A percentile compares a stretch with the other conserved stretches of the same genome.
phyloP scores from a whole-genome alignment of 2,888 invertebrate genomes.

The Zygaena filipendulae region DNA sequence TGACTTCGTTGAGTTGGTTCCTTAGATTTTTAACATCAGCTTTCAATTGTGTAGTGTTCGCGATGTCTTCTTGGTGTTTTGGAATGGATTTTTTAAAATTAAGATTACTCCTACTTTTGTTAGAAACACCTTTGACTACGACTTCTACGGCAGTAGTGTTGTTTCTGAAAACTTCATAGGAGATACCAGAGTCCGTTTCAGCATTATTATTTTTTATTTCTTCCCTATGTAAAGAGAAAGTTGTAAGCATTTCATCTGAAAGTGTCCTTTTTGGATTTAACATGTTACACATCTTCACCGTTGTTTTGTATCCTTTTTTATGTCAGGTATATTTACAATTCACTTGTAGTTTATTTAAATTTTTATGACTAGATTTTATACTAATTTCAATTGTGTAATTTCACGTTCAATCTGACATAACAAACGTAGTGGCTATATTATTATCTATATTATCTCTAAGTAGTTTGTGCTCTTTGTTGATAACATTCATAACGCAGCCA shows the following conservation, averaged over 20 bases:
- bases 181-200: conserved; percentile 21
- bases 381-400: too few species aligned
- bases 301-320: too few species aligned
- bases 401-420: too few species aligned
- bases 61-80: conserved; percentile 6
- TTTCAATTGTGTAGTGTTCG: conserved; percentile 19
- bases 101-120: conserved; percentile 20
- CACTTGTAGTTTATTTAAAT: too few species aligned
- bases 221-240: conserved; percentile 12
- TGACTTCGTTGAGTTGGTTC: conserved; percentile 27
- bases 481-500: too few species aligned
- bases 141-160: conserved; percentile 48
- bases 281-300: conserved; percentile 21
- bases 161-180: conserved; percentile 44
- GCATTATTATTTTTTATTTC: conserved; percentile 11
- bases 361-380: too few species aligned
- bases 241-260: conserved; percentile 20
- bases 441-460: too few species aligned
- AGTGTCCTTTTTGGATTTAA: conserved; percentile 20
- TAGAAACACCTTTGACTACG: conserved; percentile 38
- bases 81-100: too few species aligned
- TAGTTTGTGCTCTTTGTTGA: too few species aligned
- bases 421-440: too few species aligned
- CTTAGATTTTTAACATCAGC: conserved; percentile 29
- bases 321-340: too few species aligned